Percentiles rank a stretch among this genome's conserved stretches.
Conservation (phyloP, 2,888 invertebrate species). For the Lasioglossum morio region DNA sequence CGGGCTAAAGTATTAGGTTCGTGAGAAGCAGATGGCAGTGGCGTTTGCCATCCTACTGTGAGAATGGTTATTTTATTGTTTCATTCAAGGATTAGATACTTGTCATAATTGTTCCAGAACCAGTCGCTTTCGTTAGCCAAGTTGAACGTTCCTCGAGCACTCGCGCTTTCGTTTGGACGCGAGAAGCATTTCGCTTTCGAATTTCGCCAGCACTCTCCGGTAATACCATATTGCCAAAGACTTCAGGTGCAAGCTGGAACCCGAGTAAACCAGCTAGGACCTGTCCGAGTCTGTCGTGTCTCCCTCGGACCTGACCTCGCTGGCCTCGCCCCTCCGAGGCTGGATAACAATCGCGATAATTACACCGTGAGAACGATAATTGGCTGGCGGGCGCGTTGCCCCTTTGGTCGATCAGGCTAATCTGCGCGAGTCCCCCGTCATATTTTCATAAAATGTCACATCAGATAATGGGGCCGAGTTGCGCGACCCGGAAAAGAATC, state of each 20-base stretch:
- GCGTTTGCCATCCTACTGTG: background rate
- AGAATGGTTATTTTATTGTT: background rate
- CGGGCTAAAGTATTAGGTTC: background rate
- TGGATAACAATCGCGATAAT: constrained; percentile 82
- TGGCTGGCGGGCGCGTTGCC: constrained; percentile 68
- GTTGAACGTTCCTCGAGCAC: background rate
- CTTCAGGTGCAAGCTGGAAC: background rate
- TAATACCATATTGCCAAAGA: background rate
- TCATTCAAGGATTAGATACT: background rate
- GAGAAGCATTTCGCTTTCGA: background rate
- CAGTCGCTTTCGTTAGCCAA: background rate
- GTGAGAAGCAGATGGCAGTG: background rate
- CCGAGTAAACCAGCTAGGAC: background rate
- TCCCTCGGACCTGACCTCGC: constrained; percentile 56
- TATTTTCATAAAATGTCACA: constrained; percentile 81
- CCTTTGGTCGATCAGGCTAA: constrained; percentile 59
- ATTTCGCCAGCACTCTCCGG: background rate
- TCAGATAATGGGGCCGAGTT: constrained; percentile 75
- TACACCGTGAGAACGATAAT: constrained; percentile 80
- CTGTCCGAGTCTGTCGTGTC: constrained; percentile 9
- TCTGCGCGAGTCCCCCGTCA: constrained; percentile 68
- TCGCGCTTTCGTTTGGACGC: background rate
- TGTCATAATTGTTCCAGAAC: background rate
- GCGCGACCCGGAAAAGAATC: constrained; percentile 58
- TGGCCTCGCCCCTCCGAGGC: constrained; percentile 59